Evolutionary conservation across 2,888 invertebrate species (phyloP).

Genomic region (Halictus quadricinctus): DNA sequence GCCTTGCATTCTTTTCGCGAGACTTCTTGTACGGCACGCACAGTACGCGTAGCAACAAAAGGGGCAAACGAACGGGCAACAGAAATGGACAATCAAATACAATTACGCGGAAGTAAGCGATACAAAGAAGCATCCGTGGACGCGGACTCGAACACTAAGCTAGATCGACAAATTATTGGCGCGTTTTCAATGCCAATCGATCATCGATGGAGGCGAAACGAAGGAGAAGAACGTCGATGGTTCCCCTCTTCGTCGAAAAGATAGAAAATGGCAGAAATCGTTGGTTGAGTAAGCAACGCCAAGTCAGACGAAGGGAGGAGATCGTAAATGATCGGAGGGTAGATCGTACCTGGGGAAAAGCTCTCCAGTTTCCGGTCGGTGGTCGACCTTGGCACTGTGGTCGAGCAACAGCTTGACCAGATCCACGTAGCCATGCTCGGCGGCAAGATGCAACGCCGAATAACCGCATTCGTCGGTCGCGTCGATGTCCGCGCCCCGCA

Average conservation of each 20-base stretch:
- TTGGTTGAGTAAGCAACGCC: background rate
- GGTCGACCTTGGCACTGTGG: conserved; percentile 91
- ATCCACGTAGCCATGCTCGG: conserved; percentile 91
- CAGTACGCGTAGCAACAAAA: background rate
- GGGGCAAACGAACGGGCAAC: background rate
- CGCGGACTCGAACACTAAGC: too few species aligned
- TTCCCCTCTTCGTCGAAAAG: background rate
- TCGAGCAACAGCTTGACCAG: conserved; percentile 89
- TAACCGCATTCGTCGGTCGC: conserved; percentile 95
- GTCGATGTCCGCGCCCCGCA: conserved; percentile 91
- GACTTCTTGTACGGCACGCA: too few species aligned
- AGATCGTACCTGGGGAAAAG: conserved; percentile 84
- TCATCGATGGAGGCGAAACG: background rate
- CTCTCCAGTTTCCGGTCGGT: conserved; percentile 88
- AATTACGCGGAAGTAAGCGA: too few species aligned
- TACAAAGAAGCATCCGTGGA: too few species aligned
- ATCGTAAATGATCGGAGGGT: background rate
- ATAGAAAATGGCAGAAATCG: background rate
- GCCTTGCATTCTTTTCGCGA: too few species aligned
- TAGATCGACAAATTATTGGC: background rate
- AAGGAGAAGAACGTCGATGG: background rate
- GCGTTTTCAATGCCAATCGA: background rate
- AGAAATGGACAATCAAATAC: background rate
- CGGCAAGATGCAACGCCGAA: conserved; percentile 94
- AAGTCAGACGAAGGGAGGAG: background rate